Base-by-base conservation (phyloP, 2,888 invertebrate species). In the Sinelater perroti region DNA sequence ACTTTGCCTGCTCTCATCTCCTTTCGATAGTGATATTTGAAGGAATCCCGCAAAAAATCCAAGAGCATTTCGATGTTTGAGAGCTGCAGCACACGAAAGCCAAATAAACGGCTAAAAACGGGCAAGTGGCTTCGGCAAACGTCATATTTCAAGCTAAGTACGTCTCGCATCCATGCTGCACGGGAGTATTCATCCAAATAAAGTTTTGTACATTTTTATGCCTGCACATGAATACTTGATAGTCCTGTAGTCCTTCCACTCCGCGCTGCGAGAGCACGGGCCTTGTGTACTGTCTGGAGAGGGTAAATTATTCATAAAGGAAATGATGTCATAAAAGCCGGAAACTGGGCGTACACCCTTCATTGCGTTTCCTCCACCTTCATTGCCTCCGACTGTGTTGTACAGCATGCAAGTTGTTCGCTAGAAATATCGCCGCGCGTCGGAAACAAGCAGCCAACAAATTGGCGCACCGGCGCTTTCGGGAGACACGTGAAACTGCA, bases 301-400 rank as follows among this genome's bases (percentile, higher is more conserved):
- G 58, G 50, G 65, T 70, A 71, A 70, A 70, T 71, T 71, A 71
- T 71, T 71, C 70, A 70, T 71, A 68, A 68, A 69, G 70, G 68
- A 70, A 70, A 71, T 69, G 67, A 69, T 65, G 68, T 67, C 67
- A 68, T 71, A 71, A 70, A 70, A 67, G 66, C 67, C 67, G 70
- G 70, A 69, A 71, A 67, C 68, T 62, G 67, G 68, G 67, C 67
- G 67, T 69, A 67, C 67, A 67, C 70, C 69, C 68, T 70, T 70
- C 70, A 71, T 71, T 71, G 67, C 67, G 62, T 66, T 70, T 67
- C 67, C 65, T 67, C 62, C 57, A 64, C 62, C 64, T 63, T 65
- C 61, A 60, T 53, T 60, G 47, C 57, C 33, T 45, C 44, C 53
- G 47, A 56, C 51, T 52, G 59, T 56, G 42, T n/a, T 21, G 52